phyloP scores from a whole-genome alignment of 2,113 vertebrate species.

The human (Homo sapiens) region DNA sequence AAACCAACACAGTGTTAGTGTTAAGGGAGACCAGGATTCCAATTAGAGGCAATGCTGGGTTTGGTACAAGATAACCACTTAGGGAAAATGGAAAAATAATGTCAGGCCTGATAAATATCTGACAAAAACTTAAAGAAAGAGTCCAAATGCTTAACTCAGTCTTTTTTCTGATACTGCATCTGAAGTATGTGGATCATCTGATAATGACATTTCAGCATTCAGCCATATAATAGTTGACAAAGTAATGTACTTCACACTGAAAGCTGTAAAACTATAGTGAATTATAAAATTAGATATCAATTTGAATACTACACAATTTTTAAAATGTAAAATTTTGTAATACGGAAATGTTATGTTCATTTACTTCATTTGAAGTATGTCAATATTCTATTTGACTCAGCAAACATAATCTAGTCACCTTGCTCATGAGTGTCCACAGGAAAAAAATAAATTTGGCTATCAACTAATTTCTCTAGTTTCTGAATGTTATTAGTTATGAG shows the following conservation, averaged over 20 bases:
- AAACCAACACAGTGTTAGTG: background rate
- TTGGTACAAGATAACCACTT: background rate
- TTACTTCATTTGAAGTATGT: slow-evolving; percentile 7
- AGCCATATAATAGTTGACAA: background rate
- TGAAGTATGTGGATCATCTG: background rate
- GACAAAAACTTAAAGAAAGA: slow-evolving; percentile 2
- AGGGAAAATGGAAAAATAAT: slow-evolving; percentile 10
- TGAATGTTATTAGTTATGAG: background rate
- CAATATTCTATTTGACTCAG: slow-evolving; percentile 16
- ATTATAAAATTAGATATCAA: background rate
- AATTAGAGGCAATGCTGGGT: background rate
- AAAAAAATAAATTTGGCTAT: background rate
- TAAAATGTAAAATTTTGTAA: slow-evolving; percentile 41
- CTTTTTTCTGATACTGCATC: background rate
- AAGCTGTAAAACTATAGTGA: background rate
- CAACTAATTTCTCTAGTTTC: background rate
- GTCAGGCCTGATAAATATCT: slow-evolving; percentile 15
- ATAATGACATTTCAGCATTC: background rate
- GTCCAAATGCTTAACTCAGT: background rate
- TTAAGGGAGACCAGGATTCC: background rate
- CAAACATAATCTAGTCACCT: background rate
- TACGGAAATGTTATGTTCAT: slow-evolving; percentile 25
- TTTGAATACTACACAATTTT: background rate
- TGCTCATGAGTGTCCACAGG: background rate
- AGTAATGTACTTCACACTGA: background rate